Conservation (phyloP, 2,797 vertebrate species). For the Zalophus californianus region DNA sequence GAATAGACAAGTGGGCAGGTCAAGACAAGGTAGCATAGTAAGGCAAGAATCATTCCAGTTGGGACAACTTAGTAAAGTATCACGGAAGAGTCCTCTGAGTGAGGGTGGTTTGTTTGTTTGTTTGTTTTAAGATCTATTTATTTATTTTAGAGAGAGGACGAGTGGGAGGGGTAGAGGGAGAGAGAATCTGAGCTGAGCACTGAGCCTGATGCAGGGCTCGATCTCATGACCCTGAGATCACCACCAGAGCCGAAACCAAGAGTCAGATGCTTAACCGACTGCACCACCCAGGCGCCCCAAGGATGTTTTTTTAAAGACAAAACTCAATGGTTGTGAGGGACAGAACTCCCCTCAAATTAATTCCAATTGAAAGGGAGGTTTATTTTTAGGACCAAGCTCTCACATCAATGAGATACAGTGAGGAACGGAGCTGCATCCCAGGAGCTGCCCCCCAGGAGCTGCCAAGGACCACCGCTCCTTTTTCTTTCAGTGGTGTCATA, state of each 20-base stretch:
- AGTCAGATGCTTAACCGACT: neutral
- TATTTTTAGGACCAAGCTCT: conserved; percentile 23
- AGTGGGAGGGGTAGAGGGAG: neutral
- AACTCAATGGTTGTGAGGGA: conserved; percentile 2
- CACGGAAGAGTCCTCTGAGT: neutral
- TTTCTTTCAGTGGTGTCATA: neutral
- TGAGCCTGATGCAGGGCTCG: neutral
- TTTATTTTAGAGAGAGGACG: neutral
- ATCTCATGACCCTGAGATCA: neutral
- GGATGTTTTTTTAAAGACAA: neutral
- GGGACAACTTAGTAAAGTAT: neutral
- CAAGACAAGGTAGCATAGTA: neutral
- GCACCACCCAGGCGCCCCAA: neutral
- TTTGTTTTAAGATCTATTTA: neutral
- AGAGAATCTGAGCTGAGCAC: neutral
- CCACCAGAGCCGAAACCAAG: neutral
- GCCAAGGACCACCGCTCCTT: neutral
- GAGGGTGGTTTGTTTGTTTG: neutral
- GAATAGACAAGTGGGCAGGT: neutral
- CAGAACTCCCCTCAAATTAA: neutral
- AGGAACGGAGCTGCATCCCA: neutral
- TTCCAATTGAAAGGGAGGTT: neutral
- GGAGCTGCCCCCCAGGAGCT: neutral
- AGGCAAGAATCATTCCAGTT: neutral
- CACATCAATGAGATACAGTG: neutral